Conservation (phyloP, 2,797 vertebrate genomes). For the Siniperca scherzeri region DNA sequence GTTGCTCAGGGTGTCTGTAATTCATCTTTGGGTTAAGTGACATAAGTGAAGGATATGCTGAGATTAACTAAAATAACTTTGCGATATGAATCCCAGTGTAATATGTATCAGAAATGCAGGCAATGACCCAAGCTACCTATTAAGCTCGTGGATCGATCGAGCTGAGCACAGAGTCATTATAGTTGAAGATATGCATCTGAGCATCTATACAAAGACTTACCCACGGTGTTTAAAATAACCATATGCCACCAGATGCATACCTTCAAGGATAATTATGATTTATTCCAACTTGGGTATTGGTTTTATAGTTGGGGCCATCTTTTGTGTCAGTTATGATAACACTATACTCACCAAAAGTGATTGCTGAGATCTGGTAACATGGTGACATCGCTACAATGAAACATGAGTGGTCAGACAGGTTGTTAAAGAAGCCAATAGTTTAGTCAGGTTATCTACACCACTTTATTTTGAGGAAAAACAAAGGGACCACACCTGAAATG, state of each 20-base stretch:
- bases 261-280: conserved; percentile 8
- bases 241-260: background rate
- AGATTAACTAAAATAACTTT: conserved; percentile 42
- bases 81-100: conserved; percentile 32
- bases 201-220: background rate
- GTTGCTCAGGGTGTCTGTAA: conserved; percentile 31
- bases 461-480: too few species aligned
- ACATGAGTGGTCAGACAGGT: background rate
- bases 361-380: background rate
- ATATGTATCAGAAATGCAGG: conserved; percentile 31
- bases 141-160: conserved; percentile 2
- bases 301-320: background rate
- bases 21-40: conserved; percentile 39
- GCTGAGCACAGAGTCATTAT: background rate
- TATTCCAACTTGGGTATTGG: background rate
- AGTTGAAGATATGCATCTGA: conserved; percentile 20
- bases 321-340: background rate
- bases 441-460: background rate
- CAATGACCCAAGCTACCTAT: conserved; percentile 23
- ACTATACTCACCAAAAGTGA: background rate
- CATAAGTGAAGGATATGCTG: conserved; percentile 24
- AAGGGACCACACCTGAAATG: too few species aligned
- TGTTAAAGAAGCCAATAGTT: background rate
- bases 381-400: background rate
- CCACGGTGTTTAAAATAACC: conserved; percentile 23